Percentiles rank a stretch among this genome's conserved stretches.
Conservation (phyloP, 2,797 vertebrate genomes). For the Micromesistius poutassou region DNA sequence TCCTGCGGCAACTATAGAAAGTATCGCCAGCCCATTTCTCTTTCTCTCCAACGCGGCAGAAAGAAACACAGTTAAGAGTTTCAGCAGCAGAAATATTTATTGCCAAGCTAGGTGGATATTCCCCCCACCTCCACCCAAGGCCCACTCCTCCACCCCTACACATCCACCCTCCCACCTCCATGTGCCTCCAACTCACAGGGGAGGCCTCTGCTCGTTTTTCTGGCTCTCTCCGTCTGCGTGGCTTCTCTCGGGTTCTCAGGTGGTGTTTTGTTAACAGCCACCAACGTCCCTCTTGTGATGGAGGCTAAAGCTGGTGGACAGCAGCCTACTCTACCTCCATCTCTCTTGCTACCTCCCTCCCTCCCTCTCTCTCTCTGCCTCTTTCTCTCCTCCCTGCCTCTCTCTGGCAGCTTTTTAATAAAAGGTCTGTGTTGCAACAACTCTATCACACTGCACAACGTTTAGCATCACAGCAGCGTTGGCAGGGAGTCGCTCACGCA, state of each 20-base stretch:
- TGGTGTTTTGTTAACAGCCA: constrained; percentile 52
- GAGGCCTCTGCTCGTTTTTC: too few species aligned
- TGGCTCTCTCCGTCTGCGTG: constrained; percentile 20
- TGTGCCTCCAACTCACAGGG: too few species aligned
- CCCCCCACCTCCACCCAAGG: constrained; percentile 27
- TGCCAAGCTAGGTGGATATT: constrained; percentile 61
- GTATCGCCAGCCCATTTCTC: constrained; percentile 44
- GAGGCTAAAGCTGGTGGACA: constrained; percentile 56
- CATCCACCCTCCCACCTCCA: background rate
- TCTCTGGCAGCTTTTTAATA: background rate
- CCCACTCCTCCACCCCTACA: constrained; percentile 37
- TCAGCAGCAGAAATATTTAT: constrained; percentile 69
- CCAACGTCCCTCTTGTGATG: constrained; percentile 55
- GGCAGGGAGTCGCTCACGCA: background rate
- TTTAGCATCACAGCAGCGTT: constrained; percentile 46
- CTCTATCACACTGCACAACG: constrained; percentile 52
- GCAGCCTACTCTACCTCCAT: constrained; percentile 4
- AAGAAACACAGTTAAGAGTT: constrained; percentile 49
- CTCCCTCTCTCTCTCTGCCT: background rate
- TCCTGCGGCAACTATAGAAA: constrained; percentile 13
- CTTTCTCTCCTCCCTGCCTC: background rate
- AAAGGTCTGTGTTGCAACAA: constrained; percentile 26
- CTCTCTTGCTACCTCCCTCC: too few species aligned
- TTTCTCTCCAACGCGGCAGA: constrained; percentile 13
- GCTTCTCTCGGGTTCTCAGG: constrained; percentile 66